A percentile compares a stretch with the other conserved stretches of the same genome.
phyloP scores from a whole-genome alignment of 1,140 invertebrate genomes.

The Parapsyche elsis region DNA sequence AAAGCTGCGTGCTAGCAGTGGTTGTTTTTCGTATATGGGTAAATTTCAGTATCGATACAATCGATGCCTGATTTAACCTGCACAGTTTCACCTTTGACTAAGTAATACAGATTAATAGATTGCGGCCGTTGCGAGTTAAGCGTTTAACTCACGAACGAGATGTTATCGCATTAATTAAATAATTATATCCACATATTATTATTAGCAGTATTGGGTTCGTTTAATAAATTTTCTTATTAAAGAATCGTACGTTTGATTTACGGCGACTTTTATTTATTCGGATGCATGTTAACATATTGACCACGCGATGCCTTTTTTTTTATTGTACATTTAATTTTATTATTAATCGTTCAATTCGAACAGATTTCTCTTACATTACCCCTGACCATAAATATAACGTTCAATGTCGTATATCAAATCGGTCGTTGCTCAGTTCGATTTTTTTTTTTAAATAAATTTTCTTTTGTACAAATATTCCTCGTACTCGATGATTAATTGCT shows the following conservation, averaged over 20 bases:
- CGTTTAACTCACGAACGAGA: slow-evolving; percentile 14
- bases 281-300: slow-evolving; percentile 27
- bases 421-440: not conserved
- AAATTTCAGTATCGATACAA: no score
- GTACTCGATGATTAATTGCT: slow-evolving; percentile 9
- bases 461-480: not conserved
- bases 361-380: slow-evolving; percentile 9
- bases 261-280: slow-evolving; percentile 27
- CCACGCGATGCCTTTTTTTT: slow-evolving; percentile 1
- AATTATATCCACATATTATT: not conserved
- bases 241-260: slow-evolving; percentile 3
- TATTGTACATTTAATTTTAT: not conserved
- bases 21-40: no score
- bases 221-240: slow-evolving; percentile 18
- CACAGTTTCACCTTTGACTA: slow-evolving; percentile 10
- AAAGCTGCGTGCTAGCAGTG: no score
- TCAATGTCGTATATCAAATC: slow-evolving; percentile 19
- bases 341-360: slow-evolving; percentile 20
- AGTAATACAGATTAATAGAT: slow-evolving; percentile 11
- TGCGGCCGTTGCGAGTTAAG: slow-evolving; percentile 1
- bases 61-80: no score
- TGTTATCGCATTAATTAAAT: slow-evolving; percentile 19
- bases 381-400: not conserved
- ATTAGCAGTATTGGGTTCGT: not conserved
- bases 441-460: slow-evolving; percentile 18